These are phyloP conservation scores for Danio choprae DNA, from an alignment of 2,797 vertebrate species.

Conservation along the genomic window DNA sequence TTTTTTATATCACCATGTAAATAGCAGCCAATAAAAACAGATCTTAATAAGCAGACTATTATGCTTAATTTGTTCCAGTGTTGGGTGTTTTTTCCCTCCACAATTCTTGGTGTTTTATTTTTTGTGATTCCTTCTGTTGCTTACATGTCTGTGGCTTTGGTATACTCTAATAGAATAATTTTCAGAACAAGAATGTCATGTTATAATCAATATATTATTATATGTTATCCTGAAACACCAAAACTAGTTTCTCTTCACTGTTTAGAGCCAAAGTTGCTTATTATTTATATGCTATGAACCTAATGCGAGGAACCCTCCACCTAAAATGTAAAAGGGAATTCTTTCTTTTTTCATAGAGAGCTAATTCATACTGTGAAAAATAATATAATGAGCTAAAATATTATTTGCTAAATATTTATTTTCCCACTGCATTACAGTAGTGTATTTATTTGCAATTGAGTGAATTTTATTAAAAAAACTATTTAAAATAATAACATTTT, in stretches of 20 bases:
- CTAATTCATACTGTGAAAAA: too few species aligned
- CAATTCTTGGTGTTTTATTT: background rate
- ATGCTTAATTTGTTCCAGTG: background rate
- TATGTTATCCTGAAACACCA: background rate
- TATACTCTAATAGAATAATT: background rate
- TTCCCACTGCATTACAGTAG: too few species aligned
- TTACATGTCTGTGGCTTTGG: background rate
- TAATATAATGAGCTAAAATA: too few species aligned
- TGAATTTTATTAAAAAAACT: too few species aligned
- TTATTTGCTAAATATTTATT: too few species aligned
- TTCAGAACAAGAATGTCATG: background rate
- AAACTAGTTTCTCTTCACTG: background rate
- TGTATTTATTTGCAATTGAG: too few species aligned
- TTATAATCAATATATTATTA: background rate
- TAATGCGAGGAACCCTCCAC: too few species aligned
- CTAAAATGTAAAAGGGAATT: too few species aligned
- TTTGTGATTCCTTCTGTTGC: background rate
- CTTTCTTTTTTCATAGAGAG: too few species aligned
- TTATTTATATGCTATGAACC: too few species aligned
- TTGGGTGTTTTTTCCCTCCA: background rate
- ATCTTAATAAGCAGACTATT: background rate
- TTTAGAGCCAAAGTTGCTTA: too few species aligned
- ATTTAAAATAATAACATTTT: too few species aligned
- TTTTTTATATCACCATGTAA: conserved; percentile 45
- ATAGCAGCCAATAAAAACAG: conserved; percentile 49